Percentiles rank a stretch among this genome's conserved stretches.
phyloP scores from a whole-genome alignment of 2,113 vertebrate genomes.

The Prietella phreatophila region DNA sequence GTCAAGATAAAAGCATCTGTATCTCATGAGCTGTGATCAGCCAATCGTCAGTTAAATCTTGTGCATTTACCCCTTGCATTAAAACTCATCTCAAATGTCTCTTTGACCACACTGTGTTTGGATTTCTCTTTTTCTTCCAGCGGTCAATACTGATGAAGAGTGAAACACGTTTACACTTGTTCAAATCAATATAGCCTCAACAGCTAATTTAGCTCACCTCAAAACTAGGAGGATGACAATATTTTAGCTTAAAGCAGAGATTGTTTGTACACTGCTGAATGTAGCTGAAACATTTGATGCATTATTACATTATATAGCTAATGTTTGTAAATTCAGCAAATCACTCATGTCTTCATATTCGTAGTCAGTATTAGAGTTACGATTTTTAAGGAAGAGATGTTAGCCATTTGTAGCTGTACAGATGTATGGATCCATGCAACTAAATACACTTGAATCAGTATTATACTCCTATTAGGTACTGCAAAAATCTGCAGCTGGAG shows the following conservation, averaged over 20 bases:
- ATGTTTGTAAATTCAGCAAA: background rate
- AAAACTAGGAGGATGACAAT: background rate
- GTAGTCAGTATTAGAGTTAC: background rate
- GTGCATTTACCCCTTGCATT: slow-evolving; percentile 27
- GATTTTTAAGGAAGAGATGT: no score
- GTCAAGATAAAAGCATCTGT: background rate
- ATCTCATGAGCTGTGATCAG: slow-evolving; percentile 9
- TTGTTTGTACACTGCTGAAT: background rate
- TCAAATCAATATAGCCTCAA: background rate
- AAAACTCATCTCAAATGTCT: slow-evolving; percentile 20
- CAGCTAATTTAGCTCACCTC: background rate
- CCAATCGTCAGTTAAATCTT: background rate
- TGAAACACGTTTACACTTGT: background rate
- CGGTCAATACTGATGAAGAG: background rate
- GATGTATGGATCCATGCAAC: background rate
- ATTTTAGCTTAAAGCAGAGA: background rate
- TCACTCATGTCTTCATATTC: no score
- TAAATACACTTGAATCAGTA: no score
- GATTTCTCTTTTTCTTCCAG: background rate
- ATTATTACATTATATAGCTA: background rate
- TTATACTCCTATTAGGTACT: background rate
- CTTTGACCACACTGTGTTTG: slow-evolving; percentile 7
- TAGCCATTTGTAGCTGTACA: background rate
- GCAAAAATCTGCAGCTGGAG: background rate
- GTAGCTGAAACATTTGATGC: background rate